Conservation (phyloP, 2,113 vertebrate genomes). For the Amblyornis subalaris region DNA sequence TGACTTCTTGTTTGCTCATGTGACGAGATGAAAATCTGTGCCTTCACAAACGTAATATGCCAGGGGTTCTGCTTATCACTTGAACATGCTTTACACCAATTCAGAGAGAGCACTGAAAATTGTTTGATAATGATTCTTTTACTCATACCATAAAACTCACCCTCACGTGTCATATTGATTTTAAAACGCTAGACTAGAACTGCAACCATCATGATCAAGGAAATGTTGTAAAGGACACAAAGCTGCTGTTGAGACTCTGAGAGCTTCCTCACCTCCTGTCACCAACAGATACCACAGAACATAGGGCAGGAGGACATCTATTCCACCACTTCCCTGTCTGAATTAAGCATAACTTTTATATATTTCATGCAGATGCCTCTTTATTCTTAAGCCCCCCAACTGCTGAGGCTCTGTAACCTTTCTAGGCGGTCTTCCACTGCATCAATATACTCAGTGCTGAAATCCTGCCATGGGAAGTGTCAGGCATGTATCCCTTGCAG, state of each 20-base stretch:
- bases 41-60: not conserved
- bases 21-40: not conserved
- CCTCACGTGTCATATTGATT: not conserved
- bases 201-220: not conserved
- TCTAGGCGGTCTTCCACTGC: not conserved
- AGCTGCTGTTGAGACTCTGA: not conserved
- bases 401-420: not conserved
- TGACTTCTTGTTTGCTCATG: not conserved
- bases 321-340: not conserved
- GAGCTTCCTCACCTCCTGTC: not conserved
- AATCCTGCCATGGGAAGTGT: not conserved
- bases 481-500: not conserved
- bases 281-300: not conserved
- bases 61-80: not conserved
- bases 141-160: accelerated
- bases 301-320: not conserved
- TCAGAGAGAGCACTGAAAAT: not conserved
- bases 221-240: not conserved
- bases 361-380: not conserved
- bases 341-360: not conserved
- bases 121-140: not conserved
- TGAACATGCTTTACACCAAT: not conserved
- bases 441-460: not conserved
- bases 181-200: not conserved
- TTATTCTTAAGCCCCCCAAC: not conserved